Evolutionary conservation across 2,113 vertebrate species (phyloP).

Genomic region (Tichodroma muraria): DNA sequence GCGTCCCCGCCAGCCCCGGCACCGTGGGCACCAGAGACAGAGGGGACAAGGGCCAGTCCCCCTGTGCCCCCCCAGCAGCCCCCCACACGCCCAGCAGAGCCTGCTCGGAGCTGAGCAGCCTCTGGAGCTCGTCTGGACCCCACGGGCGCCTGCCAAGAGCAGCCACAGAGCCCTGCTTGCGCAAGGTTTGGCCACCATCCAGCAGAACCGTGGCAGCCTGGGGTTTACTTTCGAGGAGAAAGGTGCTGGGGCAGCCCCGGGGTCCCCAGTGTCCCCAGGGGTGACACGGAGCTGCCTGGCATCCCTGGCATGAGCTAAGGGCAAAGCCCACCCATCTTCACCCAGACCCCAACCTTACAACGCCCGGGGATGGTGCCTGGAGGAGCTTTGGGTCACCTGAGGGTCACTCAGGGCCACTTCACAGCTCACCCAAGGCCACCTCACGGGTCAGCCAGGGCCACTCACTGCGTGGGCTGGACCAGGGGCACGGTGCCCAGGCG

Average conservation of each 20-base stretch:
- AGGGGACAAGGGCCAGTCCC: accelerated
- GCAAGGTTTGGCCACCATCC: slow-evolving; percentile 27
- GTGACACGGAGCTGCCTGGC: background rate
- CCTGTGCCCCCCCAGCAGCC: background rate
- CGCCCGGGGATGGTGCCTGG: accelerated
- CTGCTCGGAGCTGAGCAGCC: background rate
- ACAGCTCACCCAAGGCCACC: background rate
- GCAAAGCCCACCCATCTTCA: background rate
- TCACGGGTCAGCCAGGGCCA: accelerated
- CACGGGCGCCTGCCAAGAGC: background rate
- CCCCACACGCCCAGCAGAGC: background rate
- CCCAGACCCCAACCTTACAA: too few species aligned
- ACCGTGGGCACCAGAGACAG: accelerated
- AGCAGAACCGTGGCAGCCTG: background rate
- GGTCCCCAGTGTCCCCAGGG: accelerated
- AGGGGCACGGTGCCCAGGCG: slow-evolving; percentile 80
- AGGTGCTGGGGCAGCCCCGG: background rate
- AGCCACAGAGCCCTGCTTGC: background rate
- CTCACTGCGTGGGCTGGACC: slow-evolving; percentile 83
- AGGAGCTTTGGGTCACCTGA: background rate
- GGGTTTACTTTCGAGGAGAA: slow-evolving; percentile 49
- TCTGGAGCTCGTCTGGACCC: background rate
- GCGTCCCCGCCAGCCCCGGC: background rate
- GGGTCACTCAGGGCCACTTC: background rate
- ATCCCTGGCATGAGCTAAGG: accelerated